A percentile compares a stretch with the other conserved stretches of the same genome.
phyloP scores from a whole-genome alignment of 2,113 vertebrate genomes.

The Corapipo altera region DNA sequence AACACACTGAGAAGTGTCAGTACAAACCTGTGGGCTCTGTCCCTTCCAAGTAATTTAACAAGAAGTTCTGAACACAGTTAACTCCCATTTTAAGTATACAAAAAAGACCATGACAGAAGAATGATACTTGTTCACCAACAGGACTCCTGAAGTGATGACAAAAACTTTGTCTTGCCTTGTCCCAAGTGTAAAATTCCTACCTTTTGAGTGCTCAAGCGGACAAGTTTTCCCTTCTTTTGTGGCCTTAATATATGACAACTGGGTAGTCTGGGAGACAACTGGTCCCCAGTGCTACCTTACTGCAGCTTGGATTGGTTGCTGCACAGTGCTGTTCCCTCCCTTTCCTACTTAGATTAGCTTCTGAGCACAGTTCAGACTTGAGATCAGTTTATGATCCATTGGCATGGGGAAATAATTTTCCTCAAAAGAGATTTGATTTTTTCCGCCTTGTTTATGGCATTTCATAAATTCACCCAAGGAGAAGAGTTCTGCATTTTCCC shows the following conservation, averaged over 20 bases:
- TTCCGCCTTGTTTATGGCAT: not conserved
- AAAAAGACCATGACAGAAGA: not conserved
- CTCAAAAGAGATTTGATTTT: not conserved
- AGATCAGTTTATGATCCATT: not conserved
- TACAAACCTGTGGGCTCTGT: not conserved
- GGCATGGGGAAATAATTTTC: not conserved
- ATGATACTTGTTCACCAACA: not conserved
- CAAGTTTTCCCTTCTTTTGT: not conserved
- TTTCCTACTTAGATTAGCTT: not conserved
- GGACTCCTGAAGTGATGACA: not conserved
- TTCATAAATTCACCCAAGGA: not conserved
- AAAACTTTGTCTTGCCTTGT: not conserved
- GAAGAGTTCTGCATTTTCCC: not conserved
- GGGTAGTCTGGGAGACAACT: not conserved
- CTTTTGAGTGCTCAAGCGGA: not conserved
- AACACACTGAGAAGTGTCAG: not conserved
- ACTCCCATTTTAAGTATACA: not conserved
- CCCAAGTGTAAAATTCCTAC: not conserved
- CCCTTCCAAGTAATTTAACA: not conserved
- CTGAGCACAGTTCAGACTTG: not conserved
- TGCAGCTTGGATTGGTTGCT: not conserved
- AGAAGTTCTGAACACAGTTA: not conserved
- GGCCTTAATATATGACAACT: not conserved
- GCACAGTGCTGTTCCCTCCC: not conserved
- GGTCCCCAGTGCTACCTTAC: not conserved